phyloP scores from a whole-genome alignment of 2,113 vertebrate genomes.

The Mus pahari region DNA sequence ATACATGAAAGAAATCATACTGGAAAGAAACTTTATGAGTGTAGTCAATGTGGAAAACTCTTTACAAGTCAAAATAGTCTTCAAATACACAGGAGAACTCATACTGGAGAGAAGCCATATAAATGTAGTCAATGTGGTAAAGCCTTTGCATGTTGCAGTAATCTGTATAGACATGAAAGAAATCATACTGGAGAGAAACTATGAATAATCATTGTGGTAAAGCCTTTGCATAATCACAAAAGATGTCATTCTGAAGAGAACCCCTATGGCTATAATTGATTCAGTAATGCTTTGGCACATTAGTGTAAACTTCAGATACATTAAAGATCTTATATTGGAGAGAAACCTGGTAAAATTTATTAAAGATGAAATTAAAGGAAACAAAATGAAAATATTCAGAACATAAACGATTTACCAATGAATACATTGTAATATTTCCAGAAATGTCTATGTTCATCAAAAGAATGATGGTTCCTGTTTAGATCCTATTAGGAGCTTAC shows the following conservation, averaged over 20 bases:
- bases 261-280: not conserved
- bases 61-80: not conserved
- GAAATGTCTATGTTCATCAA: no score
- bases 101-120: not conserved
- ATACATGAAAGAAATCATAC: not conserved
- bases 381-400: no score
- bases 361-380: no score
- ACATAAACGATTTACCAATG: no score
- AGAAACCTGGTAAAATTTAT: not conserved
- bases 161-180: no score
- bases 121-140: not conserved
- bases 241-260: not conserved
- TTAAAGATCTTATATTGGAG: not conserved
- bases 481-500: no score
- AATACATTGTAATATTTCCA: no score
- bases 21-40: not conserved
- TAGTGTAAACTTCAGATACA: not conserved
- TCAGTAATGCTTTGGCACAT: not conserved
- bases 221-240: not conserved
- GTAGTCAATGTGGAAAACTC: not conserved
- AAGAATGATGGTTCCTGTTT: no score
- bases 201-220: not conserved
- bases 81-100: not conserved
- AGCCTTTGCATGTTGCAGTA: no score
- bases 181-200: no score